Conservation (phyloP, 2,797 vertebrate species). For the Karalla daura region DNA sequence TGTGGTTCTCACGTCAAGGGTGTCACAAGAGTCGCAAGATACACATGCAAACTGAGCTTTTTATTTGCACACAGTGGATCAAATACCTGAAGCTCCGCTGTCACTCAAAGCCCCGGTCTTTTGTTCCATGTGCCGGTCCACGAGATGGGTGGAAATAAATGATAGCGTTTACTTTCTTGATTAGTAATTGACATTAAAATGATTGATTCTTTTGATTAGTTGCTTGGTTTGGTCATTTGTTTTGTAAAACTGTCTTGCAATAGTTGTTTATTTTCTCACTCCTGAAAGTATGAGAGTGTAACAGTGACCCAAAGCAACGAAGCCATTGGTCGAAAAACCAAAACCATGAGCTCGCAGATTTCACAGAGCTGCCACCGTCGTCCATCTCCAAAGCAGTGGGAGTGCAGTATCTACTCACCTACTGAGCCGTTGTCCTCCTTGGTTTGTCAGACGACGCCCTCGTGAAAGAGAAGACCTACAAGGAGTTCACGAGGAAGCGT, state of each 20-base stretch:
- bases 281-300: neutral
- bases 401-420: no score
- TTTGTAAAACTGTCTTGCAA: no score
- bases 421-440: neutral
- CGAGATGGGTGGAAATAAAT: no score
- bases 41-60: neutral
- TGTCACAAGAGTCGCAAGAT: neutral
- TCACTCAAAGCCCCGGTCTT: neutral
- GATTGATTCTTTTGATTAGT: no score
- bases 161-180: no score
- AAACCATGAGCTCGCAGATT: no score
- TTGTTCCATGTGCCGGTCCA: neutral
- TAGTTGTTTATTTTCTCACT: neutral
- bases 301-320: neutral
- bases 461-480: constrained; percentile 82
- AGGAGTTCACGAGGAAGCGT: constrained; percentile 92
- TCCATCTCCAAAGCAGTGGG: no score
- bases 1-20: constrained; percentile 50
- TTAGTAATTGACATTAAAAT: no score
- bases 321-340: no score
- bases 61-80: no score
- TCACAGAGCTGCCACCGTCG: no score
- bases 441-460: constrained; percentile 69
- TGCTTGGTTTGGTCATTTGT: no score
- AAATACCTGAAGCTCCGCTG: neutral